Evolutionary conservation across 2,797 vertebrate genomes (phyloP), one percentile per base, ranked within the genome.

Genomic region (Gouania willdenowi): DNA sequence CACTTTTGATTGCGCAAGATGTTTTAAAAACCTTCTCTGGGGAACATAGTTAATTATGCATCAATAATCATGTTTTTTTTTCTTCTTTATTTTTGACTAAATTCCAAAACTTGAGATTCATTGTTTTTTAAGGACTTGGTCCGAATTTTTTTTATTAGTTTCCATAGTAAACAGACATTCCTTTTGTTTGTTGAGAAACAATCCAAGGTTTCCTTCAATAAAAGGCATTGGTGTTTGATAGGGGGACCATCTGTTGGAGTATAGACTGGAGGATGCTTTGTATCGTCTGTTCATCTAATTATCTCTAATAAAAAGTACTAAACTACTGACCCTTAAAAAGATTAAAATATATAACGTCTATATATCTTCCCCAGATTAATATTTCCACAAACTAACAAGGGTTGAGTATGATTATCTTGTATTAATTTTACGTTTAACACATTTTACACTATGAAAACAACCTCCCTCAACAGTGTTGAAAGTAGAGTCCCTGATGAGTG

Each of bases 231-330:
- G 51, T 75, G 65, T 70, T 63, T 24, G n/a, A n/a, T n/a, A n/a
- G n/a, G n/a, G n/a, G 61, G 59, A 76, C 54, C 66, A 73, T 74
- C 46, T 72, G 78, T 70, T 76, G 75, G 65, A 71, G 76, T 75
- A 70, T 49, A 63, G 79, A 77, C 62, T 81, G 82, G 79, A 66
- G 84, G 85, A 84, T 89, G 88, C 90, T 91, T 91, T 91, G 89
- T 91, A 90, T 89, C 66, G 86, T 90, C 87, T 90, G 87, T 88
- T n/a, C n/a, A n/a, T n/a, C n/a, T n/a, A n/a, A n/a, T 89, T 84
- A 88, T 89, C 85, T 89, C 85, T 89, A 91, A 90, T 90, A 88
- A 90, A 89, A 90, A 80, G 85, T 88, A 89, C 85, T 88, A 89
- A 88, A 90, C 73, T 78, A 86, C 64, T 71, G 61, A 75, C 47